A percentile compares a stretch with the other conserved stretches of the same genome.
These are phyloP conservation scores for Oithona nana DNA, from an alignment of 2,888 invertebrate species.

Conservation along the genomic window DNA sequence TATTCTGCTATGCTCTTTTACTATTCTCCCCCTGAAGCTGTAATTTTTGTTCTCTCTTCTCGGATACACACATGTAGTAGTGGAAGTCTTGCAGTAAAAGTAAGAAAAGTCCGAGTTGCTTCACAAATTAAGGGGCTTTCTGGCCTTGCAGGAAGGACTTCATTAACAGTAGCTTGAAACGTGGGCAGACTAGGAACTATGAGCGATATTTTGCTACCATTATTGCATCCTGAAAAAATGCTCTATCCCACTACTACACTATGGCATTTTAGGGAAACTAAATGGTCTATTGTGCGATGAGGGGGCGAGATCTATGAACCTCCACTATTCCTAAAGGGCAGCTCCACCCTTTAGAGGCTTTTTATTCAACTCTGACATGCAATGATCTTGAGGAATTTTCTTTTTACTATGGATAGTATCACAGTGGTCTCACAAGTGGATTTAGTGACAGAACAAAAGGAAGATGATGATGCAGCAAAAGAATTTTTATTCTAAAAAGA, in stretches of 20 bases:
- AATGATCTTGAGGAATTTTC: too few species aligned
- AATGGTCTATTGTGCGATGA: not conserved
- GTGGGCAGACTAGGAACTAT: not conserved
- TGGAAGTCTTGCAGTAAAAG: too few species aligned
- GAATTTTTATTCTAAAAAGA: too few species aligned
- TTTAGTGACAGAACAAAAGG: too few species aligned
- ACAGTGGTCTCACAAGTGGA: too few species aligned
- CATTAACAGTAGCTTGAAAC: not conserved
- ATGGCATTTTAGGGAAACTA: not conserved
- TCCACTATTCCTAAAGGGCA: not conserved
- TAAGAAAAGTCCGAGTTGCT: not conserved
- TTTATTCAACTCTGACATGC: not conserved
- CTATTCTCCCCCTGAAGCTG: too few species aligned
- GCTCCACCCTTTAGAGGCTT: not conserved
- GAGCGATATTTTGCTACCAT: not conserved
- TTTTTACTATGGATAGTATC: too few species aligned
- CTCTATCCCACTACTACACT: too few species aligned
- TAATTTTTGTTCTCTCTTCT: too few species aligned
- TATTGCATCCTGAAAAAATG: not conserved
- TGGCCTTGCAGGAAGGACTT: not conserved
- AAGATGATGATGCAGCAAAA: too few species aligned
- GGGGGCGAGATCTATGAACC: not conserved
- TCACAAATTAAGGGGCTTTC: not conserved
- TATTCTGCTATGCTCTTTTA: too few species aligned
- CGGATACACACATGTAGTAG: too few species aligned